Conservation (phyloP, 2,888 invertebrate species). For the Sinohyriopsis cumingii region DNA sequence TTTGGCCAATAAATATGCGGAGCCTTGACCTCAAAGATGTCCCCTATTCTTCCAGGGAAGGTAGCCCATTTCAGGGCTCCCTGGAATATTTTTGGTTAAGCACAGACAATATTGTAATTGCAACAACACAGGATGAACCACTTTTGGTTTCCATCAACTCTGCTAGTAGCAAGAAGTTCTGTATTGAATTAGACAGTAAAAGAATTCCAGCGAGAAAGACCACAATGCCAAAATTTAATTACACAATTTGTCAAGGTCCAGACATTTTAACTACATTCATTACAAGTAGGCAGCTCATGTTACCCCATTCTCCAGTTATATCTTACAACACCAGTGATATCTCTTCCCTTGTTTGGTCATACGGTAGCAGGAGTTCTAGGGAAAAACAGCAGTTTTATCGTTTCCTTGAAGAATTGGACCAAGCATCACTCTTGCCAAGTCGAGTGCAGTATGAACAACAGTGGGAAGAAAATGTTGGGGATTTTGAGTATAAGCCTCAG, state of each 20-base stretch:
- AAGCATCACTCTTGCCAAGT: constrained; percentile 40
- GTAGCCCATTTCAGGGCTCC: constrained; percentile 26
- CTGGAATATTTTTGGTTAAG: constrained; percentile 45
- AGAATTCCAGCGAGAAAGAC: constrained; percentile 9
- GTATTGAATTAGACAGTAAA: constrained; percentile 32
- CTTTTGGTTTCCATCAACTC: constrained; percentile 38
- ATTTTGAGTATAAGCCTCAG: constrained; percentile 73
- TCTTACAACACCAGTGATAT: constrained; percentile 23
- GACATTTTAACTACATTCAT: constrained; percentile 36
- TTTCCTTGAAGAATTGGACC: constrained; percentile 39
- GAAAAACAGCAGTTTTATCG: constrained; percentile 21
- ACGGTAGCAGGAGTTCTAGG: constrained; percentile 17
- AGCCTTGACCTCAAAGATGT: constrained; percentile 16
- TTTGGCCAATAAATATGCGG: constrained; percentile 36
- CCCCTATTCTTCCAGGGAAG: constrained; percentile 30
- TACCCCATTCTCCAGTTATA: constrained; percentile 19
- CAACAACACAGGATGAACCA: constrained; percentile 32
- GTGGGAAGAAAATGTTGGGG: constrained; percentile 91
- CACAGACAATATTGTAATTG: constrained; percentile 35
- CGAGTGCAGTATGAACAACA: constrained; percentile 82
- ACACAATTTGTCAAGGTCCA: constrained; percentile 42
- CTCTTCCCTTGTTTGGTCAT: constrained; percentile 31
- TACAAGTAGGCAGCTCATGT: constrained; percentile 29
- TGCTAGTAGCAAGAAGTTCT: constrained; percentile 29
- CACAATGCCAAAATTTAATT: constrained; percentile 20